Evolutionary conservation across 2,113 vertebrate species (phyloP), one percentile per base, ranked within the genome.

Genomic region (Eudyptes chrysolophus): DNA sequence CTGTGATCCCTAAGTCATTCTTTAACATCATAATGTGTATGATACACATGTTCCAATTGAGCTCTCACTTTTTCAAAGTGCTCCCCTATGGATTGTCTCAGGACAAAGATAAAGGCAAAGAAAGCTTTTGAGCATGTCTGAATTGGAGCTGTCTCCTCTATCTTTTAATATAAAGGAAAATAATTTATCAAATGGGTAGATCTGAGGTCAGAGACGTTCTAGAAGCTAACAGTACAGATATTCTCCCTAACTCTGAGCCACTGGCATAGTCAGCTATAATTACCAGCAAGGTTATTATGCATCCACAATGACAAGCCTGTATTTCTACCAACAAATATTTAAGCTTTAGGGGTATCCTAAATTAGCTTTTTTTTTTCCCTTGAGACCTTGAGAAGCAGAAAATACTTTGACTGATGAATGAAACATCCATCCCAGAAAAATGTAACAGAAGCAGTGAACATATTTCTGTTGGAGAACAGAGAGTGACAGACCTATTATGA

Each of bases 131-230:
- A 94, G 64, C 76, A 38, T 27, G 48, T 77, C 42, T 95, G 71
- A 90, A 93, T 79, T 76, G 55, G 88, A 96, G 10, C 57, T 79
- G 44, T 72, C 30, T 90, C 26, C 20, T 89, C 57, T 90, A 19
- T 86, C 60, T 88, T 42, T 81, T 93, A 96, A 92, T 94, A 89
- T 77, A 92, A 92, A 97, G 38, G 24, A 85, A 97, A 95, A 94
- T 58, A 55, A 48, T 44, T 94, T 86, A 89, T 94, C 40, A 82
- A 40, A 84, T 30, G 30, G 32, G 13, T 76, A 68, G 36, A 93
- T 96, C 7, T 85, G 78, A 94, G 60, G 80, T 87, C 95, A 95
- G 48, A 94, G 42, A 85, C 62, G 89, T 96, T 95, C 64, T 69
- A 62, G 70, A 95, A 94, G 38, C 66, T 77, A 79, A 87, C 27